Percentiles rank a stretch among this genome's conserved stretches.
Conservation (phyloP, 2,113 vertebrate species). For the Dasyornis broadbenti region DNA sequence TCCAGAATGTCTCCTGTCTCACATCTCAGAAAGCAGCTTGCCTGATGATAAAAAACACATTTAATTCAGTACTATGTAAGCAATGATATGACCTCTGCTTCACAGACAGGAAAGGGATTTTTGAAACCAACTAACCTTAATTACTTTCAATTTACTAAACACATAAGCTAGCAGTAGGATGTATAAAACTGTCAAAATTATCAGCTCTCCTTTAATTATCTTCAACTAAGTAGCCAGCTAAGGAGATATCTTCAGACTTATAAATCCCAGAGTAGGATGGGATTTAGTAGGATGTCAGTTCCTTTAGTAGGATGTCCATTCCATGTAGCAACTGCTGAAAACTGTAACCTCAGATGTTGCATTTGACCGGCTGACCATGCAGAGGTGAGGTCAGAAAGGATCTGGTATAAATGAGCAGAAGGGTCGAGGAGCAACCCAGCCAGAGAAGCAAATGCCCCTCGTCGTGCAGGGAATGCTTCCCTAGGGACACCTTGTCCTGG, state of each 20-base stretch:
- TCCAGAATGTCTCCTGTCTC: not conserved
- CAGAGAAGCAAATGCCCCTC: not conserved
- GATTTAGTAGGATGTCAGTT: not conserved
- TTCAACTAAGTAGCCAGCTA: not conserved
- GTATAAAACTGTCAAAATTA: not conserved
- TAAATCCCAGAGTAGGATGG: not conserved
- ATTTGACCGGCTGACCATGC: not conserved
- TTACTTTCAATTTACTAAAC: not conserved
- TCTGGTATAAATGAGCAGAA: not conserved
- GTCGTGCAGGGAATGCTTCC: not conserved
- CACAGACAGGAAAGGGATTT: not conserved
- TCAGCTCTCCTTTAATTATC: not conserved
- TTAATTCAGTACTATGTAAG: not conserved
- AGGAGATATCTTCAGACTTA: not conserved
- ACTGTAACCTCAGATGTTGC: not conserved
- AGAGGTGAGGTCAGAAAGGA: not conserved
- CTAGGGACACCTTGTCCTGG: not conserved
- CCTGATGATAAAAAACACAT: not conserved
- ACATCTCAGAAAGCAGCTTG: not conserved
- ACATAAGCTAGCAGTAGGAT: not conserved
- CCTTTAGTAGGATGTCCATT: not conserved
- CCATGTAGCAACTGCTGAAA: not conserved
- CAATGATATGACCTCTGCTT: not conserved
- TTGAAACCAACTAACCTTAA: not conserved
- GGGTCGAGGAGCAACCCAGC: rapidly evolving